phyloP scores from a whole-genome alignment of 2,113 vertebrate genomes.

The Nothobranchius kuhntae region DNA sequence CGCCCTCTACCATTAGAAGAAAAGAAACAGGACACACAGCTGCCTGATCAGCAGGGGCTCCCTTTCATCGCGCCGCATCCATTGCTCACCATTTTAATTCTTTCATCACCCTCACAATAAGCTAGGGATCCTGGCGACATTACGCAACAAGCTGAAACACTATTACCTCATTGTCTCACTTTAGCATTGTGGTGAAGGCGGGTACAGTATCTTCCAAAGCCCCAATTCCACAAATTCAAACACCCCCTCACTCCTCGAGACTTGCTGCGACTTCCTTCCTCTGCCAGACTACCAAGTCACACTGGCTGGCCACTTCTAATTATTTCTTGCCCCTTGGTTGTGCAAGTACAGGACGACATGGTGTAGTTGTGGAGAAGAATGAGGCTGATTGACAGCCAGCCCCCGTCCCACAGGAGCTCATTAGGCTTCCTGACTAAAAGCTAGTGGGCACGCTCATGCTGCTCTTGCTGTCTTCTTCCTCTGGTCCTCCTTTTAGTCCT shows the following conservation, averaged over 20 bases:
- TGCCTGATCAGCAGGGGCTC: conserved; percentile 79
- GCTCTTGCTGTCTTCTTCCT: conserved; percentile 72
- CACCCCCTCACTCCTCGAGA: conserved; percentile 33
- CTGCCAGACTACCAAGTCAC: conserved; percentile 50
- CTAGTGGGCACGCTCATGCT: conserved; percentile 80
- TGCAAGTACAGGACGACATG: conserved; percentile 64
- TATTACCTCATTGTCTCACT: conserved; percentile 71
- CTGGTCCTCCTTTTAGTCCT: conserved; percentile 79
- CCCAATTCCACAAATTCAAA: conserved; percentile 36
- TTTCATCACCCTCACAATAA: conserved; percentile 66
- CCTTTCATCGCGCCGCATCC: conserved; percentile 60
- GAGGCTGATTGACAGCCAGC: conserved; percentile 80
- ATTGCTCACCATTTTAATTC: conserved; percentile 54
- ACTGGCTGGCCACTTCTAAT: conserved; percentile 76
- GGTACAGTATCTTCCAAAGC: conserved; percentile 32
- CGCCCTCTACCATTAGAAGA: conserved; percentile 63
- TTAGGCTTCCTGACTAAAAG: conserved; percentile 84
- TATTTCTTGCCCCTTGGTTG: conserved; percentile 84
- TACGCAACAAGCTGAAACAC: conserved; percentile 70
- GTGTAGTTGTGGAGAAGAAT: conserved; percentile 66
- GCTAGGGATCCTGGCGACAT: conserved; percentile 58
- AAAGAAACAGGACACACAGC: conserved; percentile 70
- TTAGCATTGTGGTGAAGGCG: conserved; percentile 22
- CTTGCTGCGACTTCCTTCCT: conserved; percentile 53
- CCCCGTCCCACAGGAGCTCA: conserved; percentile 83